These are phyloP conservation scores for Episyrphus balteatus DNA, from an alignment of 1,140 invertebrate species.

Conservation along the genomic window DNA sequence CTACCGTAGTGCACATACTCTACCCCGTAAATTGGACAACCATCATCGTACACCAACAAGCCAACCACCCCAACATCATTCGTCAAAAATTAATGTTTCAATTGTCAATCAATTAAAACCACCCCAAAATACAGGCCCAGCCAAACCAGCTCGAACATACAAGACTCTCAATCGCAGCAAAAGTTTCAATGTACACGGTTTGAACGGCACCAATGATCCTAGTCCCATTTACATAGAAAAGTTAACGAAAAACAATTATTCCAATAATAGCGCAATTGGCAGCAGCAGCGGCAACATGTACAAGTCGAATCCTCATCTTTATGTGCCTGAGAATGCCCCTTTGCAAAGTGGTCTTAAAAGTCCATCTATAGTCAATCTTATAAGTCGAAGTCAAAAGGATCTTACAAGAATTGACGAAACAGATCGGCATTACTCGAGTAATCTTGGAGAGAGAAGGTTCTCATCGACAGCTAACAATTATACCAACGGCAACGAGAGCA, in stretches of 20 bases:
- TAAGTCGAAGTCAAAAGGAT: constrained; percentile 68
- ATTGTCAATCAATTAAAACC: constrained; percentile 50
- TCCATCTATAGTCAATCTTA: constrained; percentile 70
- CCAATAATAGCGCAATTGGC: constrained; percentile 6
- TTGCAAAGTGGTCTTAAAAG: constrained; percentile 56
- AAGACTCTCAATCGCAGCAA: constrained; percentile 67
- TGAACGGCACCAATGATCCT: constrained; percentile 37
- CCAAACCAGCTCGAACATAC: constrained; percentile 62
- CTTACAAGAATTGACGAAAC: constrained; percentile 40
- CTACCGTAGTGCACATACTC: constrained; percentile 61
- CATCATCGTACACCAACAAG: constrained; percentile 22
- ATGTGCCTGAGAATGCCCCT: constrained; percentile 43
- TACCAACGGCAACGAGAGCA: constrained; percentile 35
- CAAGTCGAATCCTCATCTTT: constrained; percentile 65
- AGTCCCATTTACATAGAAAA: constrained; percentile 37
- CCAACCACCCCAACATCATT: constrained; percentile 34
- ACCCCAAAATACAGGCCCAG: constrained; percentile 40
- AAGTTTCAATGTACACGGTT: constrained; percentile 69
- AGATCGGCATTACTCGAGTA: constrained; percentile 1
- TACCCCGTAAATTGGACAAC: constrained; percentile 58
- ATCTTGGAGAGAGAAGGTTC: no score
- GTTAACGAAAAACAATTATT: constrained; percentile 29
- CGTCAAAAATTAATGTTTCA: constrained; percentile 62
- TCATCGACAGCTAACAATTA: not conserved
- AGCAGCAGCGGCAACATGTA: constrained; percentile 37